Evolutionary conservation across 2,888 invertebrate species (phyloP).

Genomic region (Sinelater perroti): DNA sequence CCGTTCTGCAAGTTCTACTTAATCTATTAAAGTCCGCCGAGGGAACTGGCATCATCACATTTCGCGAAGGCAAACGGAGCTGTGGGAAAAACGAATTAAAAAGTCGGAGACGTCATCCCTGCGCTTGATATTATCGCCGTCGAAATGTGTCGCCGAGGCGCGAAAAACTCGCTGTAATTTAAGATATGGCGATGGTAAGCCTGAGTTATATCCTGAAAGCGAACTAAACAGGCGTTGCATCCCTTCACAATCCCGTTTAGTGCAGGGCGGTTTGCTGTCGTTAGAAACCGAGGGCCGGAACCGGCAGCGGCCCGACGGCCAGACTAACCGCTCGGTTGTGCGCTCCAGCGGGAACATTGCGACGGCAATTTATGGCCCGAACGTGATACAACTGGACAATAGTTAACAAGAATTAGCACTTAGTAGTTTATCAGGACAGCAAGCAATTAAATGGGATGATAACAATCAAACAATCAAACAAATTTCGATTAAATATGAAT

Average conservation of each 20-base stretch:
- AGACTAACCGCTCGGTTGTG: constrained; percentile 22
- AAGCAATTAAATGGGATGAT: no score
- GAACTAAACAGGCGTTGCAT: constrained; percentile 13
- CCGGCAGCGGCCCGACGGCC: constrained; percentile 15
- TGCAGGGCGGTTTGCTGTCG: constrained; percentile 9
- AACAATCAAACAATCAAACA: no score
- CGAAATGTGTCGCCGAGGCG: constrained; percentile 1
- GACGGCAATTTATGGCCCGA: no score
- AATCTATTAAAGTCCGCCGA: constrained; percentile 19
- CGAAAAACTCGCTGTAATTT: no score
- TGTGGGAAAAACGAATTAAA: constrained; percentile 12
- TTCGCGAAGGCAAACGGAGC: not conserved
- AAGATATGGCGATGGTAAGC: no score
- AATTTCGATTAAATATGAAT: no score
- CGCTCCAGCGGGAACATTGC: no score
- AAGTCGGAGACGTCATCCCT: not conserved
- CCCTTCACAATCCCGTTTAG: constrained; percentile 23
- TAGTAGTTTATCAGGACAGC: no score
- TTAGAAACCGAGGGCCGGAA: constrained; percentile 23
- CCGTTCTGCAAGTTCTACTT: constrained; percentile 13
- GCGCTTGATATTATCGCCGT: not conserved
- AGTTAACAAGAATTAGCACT: no score
- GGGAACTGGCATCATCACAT: not conserved
- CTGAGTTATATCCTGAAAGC: not conserved
- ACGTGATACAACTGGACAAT: no score